Conservation (phyloP, 2,113 vertebrate genomes). For the Planiliza haematocheilus region DNA sequence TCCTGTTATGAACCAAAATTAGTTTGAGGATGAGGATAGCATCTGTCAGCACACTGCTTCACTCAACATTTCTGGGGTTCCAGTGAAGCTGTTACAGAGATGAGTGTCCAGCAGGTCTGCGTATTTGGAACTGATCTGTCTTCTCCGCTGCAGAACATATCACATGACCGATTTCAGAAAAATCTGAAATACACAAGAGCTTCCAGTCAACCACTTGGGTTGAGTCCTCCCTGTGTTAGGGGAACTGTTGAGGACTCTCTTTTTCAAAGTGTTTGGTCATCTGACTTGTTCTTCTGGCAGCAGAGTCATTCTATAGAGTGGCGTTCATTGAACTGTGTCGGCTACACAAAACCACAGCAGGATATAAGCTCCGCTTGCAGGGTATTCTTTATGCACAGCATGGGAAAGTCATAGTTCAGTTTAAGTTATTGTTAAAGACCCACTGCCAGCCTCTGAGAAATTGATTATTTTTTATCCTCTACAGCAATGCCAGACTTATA, state of each 20-base stretch:
- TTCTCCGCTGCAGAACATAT: conserved; percentile 20
- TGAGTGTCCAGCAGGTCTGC: conserved; percentile 13
- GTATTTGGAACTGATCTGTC: conserved; percentile 10
- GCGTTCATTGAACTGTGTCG: conserved; percentile 27
- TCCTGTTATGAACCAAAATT: conserved; percentile 66
- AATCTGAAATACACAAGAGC: conserved; percentile 16
- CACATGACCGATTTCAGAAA: conserved; percentile 20
- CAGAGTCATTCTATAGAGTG: conserved; percentile 17
- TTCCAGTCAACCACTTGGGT: conserved; percentile 53
- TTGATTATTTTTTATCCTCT: conserved; percentile 26
- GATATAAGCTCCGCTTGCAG: conserved; percentile 37
- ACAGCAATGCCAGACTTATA: conserved; percentile 21
- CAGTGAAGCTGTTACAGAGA: conserved; percentile 37
- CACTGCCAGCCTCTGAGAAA: conserved; percentile 24
- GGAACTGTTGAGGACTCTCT: conserved; percentile 28
- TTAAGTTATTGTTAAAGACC: conserved; percentile 57
- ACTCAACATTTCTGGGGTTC: conserved; percentile 43
- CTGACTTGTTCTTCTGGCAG: conserved; percentile 54
- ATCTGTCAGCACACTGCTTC: conserved; percentile 50
- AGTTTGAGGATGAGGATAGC: conserved; percentile 45
- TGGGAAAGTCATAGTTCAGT: conserved; percentile 54
- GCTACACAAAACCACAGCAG: conserved; percentile 49
- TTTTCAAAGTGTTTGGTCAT: conserved; percentile 32
- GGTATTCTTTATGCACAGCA: conserved; percentile 44
- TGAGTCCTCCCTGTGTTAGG: conserved; percentile 35